Conservation (phyloP, 2,113 vertebrate species). For the Sander lucioperca region DNA sequence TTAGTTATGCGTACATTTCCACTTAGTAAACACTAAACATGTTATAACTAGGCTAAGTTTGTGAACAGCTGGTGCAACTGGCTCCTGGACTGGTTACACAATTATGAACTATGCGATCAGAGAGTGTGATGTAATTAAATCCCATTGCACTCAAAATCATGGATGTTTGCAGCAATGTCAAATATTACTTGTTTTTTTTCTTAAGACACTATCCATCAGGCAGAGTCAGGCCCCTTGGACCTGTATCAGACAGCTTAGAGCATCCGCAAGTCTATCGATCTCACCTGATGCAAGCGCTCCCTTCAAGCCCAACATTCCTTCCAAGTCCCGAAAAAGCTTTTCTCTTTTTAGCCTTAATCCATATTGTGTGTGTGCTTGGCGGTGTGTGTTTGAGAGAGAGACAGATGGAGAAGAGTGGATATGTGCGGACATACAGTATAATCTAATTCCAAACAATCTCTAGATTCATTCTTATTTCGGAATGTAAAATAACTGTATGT, state of each 20-base stretch:
- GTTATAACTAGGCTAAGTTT: not conserved
- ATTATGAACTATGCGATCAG: no score
- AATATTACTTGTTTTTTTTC: slow-evolving; percentile 28
- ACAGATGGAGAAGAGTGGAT: not conserved
- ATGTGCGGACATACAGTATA: not conserved
- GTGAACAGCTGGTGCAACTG: not conserved
- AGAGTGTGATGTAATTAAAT: slow-evolving; percentile 22
- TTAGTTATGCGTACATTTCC: not conserved
- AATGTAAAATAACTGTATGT: not conserved
- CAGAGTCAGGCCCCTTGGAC: slow-evolving; percentile 12
- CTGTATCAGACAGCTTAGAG: slow-evolving; percentile 26
- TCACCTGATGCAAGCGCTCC: slow-evolving; percentile 42
- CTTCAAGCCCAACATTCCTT: slow-evolving; percentile 37
- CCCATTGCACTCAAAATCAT: slow-evolving; percentile 28
- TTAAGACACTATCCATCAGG: slow-evolving; percentile 36
- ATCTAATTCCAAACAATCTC: slow-evolving; percentile 24
- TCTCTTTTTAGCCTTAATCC: slow-evolving; percentile 64
- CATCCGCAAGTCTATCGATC: slow-evolving; percentile 69
- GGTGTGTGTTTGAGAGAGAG: slow-evolving; percentile 1
- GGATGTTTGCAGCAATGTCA: slow-evolving; percentile 27
- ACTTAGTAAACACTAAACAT: not conserved
- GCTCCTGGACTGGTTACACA: not conserved
- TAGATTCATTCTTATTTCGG: not conserved
- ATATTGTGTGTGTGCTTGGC: slow-evolving; percentile 35
- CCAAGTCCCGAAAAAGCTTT: slow-evolving; percentile 44